Conservation (phyloP, 2,113 vertebrate species). For the Leucopsar rothschildi region DNA sequence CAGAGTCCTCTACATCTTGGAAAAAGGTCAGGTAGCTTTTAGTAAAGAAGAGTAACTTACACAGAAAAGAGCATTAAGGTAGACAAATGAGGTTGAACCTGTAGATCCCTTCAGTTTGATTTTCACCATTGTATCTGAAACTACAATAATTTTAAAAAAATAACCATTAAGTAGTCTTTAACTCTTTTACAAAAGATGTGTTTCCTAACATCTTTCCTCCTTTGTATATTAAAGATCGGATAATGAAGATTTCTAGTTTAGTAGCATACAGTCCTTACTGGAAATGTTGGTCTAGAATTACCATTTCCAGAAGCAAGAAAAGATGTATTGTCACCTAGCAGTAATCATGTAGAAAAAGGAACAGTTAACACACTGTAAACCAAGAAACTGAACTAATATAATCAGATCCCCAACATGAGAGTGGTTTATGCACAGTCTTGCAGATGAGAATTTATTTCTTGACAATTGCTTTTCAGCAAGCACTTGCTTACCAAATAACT, state of each 20-base stretch:
- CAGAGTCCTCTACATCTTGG: not conserved
- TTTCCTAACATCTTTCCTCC: not conserved
- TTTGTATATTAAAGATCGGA: not conserved
- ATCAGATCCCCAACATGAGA: not conserved
- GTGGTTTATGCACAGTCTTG: not conserved
- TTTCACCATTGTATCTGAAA: not conserved
- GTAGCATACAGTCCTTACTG: not conserved
- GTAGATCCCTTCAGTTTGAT: not conserved
- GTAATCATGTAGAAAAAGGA: not conserved
- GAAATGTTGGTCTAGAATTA: not conserved
- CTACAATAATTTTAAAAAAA: not conserved
- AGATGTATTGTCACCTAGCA: not conserved
- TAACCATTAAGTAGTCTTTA: not conserved
- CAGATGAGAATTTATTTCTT: not conserved
- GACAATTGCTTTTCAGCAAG: not conserved
- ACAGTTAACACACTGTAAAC: not conserved
- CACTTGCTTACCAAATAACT: slow-evolving; percentile 32
- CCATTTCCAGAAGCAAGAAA: not conserved
- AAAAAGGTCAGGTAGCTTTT: slow-evolving; percentile 24
- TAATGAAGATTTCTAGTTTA: not conserved
- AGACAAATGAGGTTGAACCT: not conserved
- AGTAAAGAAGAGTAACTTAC: not conserved
- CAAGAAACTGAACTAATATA: not conserved
- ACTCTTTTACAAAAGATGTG: not conserved
- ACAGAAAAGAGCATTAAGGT: slow-evolving; percentile 4